These are phyloP conservation scores for Bos javanicus DNA, from an alignment of 2,113 vertebrate genomes.

Conservation along the genomic window DNA sequence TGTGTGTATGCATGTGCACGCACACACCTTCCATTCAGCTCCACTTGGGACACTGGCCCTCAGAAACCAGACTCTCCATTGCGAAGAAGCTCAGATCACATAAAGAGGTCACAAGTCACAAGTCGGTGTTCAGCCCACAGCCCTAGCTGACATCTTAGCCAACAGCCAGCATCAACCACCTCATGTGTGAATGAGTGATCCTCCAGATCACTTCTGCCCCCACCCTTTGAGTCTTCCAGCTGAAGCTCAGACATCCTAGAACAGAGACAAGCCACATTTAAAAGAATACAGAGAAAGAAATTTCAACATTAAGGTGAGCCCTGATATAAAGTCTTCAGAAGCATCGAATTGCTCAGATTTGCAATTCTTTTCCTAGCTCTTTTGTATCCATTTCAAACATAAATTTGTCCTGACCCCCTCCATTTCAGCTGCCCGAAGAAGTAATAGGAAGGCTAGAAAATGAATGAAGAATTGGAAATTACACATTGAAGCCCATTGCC, in stretches of 20 bases:
- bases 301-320: background rate
- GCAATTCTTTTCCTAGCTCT: background rate
- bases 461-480: background rate
- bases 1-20: background rate
- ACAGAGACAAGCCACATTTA: background rate
- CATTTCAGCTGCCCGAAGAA: background rate
- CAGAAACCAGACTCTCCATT: background rate
- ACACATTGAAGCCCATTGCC: background rate
- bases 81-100: background rate
- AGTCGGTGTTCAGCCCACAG: background rate
- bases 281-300: background rate
- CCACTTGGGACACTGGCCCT: background rate
- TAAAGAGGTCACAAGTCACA: background rate
- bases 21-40: background rate
- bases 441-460: background rate
- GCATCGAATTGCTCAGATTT: background rate
- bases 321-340: background rate
- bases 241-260: background rate
- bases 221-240: background rate
- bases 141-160: background rate
- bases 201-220: background rate
- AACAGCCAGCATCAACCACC: background rate
- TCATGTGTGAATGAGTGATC: background rate
- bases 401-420: background rate
- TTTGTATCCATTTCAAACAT: background rate